Percentiles rank a stretch among this genome's conserved stretches.
Evolutionary conservation across 2,113 vertebrate genomes (phyloP).

Genomic region (Microtus montanus): DNA sequence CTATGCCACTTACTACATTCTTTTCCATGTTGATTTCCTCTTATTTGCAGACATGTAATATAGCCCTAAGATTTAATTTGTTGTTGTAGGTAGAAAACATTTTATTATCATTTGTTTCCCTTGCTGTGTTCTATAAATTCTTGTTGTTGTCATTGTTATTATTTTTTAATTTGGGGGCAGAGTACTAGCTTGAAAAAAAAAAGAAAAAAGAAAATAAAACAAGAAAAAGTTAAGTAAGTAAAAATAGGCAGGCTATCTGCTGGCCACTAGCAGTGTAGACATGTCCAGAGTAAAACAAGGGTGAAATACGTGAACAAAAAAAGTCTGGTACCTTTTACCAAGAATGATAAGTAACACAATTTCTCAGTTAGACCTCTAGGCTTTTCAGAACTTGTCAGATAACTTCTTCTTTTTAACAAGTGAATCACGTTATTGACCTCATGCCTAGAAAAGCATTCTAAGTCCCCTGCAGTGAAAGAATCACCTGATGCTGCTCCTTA

Average conservation of each 20-base stretch:
- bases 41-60: not conserved
- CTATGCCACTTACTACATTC: not conserved
- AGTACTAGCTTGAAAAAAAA: not conserved
- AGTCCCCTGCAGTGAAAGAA: slow-evolving; percentile 14
- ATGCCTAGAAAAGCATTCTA: slow-evolving; percentile 27
- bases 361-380: not conserved
- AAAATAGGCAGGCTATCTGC: not conserved
- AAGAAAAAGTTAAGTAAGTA: not conserved
- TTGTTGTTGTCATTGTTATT: not conserved
- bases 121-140: not conserved
- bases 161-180: not conserved
- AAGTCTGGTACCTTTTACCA: not conserved
- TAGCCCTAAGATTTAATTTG: slow-evolving; percentile 34
- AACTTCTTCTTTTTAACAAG: slow-evolving; percentile 41
- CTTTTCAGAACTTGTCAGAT: slow-evolving; percentile 32
- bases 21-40: not conserved
- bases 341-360: slow-evolving; percentile 9
- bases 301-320: not conserved
- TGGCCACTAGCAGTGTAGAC: not conserved
- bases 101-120: slow-evolving; percentile 30
- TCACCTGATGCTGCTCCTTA: not conserved
- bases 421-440: not conserved
- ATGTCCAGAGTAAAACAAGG: not conserved
- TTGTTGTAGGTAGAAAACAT: slow-evolving; percentile 37
- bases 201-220: not conserved